Percentiles rank a stretch among this genome's conserved stretches.
Evolutionary conservation across 2,113 vertebrate genomes (phyloP).

Genomic region (Alligator sinensis): DNA sequence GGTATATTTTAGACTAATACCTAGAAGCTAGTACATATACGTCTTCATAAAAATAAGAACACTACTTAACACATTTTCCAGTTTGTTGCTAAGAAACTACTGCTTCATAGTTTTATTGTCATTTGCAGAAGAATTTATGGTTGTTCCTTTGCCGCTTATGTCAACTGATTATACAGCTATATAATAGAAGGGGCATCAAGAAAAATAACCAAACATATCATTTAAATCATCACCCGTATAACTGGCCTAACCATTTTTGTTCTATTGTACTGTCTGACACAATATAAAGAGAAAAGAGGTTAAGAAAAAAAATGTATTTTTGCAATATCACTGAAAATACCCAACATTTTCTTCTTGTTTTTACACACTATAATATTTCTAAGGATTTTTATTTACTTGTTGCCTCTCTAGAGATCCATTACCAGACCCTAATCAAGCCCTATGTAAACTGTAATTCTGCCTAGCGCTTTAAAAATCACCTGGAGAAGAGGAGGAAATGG

Average conservation of each 20-base stretch:
- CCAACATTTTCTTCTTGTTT: background rate
- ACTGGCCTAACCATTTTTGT: background rate
- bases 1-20: slow-evolving; percentile 6
- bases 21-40: background rate
- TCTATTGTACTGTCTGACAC: background rate
- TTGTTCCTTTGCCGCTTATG: slow-evolving; percentile 47
- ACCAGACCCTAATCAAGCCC: background rate
- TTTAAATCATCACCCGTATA: background rate
- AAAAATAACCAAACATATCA: background rate
- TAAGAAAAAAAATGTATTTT: background rate
- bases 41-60: slow-evolving; percentile 17
- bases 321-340: background rate
- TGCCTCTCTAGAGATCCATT: background rate
- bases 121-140: slow-evolving; percentile 57
- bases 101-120: slow-evolving; percentile 49
- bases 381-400: background rate
- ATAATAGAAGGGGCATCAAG: slow-evolving; percentile 35
- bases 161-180: slow-evolving; percentile 33
- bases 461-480: background rate
- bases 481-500: background rate
- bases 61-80: slow-evolving; percentile 54
- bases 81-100: slow-evolving; percentile 80
- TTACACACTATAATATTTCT: background rate
- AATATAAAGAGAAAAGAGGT: background rate
- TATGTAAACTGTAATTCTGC: background rate